Evolutionary conservation across 2,113 vertebrate genomes (phyloP), one percentile per base, ranked within the genome.

Genomic region (Tor tambroides): DNA sequence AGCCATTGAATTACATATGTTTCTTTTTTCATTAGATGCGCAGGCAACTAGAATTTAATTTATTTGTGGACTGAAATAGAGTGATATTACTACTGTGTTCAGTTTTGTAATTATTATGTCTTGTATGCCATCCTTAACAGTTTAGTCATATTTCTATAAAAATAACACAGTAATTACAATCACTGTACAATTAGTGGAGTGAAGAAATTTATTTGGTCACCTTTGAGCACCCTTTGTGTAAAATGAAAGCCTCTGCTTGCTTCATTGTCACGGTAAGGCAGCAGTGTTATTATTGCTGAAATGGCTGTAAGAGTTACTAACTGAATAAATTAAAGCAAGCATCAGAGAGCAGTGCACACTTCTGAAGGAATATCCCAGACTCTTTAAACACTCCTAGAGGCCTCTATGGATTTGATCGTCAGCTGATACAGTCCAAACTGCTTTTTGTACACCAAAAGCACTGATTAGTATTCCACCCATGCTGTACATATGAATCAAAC

Each of bases 351-450:
- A 26, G 51, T 14, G 3, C 9, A 78, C 21, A 71, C 32, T 71
- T 19, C 69, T 41, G 23, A 72, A 12, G 69, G 76, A 79, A 56
- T 12, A 79, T 54, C 51, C 19, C 51, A 56, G 28, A 79, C 19
- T 32, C 8, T 56, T 59, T 77, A 11, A 26, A 75, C 41, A 43
- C 65, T 75, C 35, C 17, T 71, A 38, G 32, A 56, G 5, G 28
- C 76, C 46, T 56, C 28, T 56, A 26, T 79, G 49, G 17, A 79
- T 56, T 79, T 79, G 54, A 54, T 19, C 56, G 19, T 79, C 49
- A 35, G 49, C 49, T 56, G 76, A 79, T 56, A 23, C 14, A 51
- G 3, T 43, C 21, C 38, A 43, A 14, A 14, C 21, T 15, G 72
- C 38, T 43, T 41, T 74, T 43, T 74, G 5, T 6, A 41, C 30